Evolutionary conservation across 1,140 invertebrate species (phyloP), one percentile per base, ranked within the genome.

Genomic region (Gonatopus flavifemur): DNA sequence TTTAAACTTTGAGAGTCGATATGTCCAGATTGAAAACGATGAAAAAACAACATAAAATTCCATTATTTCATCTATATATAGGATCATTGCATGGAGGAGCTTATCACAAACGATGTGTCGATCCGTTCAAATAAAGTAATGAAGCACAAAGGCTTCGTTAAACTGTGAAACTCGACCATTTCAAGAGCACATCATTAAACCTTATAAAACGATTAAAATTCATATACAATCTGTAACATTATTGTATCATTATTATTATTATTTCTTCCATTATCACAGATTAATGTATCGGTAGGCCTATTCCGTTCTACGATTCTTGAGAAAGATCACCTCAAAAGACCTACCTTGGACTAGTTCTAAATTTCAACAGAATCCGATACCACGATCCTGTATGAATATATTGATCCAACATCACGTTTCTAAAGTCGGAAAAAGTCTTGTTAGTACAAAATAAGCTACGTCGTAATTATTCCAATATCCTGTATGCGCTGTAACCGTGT

Each of bases 401-500:
- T 42, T 46, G 62, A 64, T 59, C 67, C 59, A 69, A 69, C 70
- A 76, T 77, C 75, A 76, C 47, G 70, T 70, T 52, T 81, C 78
- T 49, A 83, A 61, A 37, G 81, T 78, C 12, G 84, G 84, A 60
- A 84, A 84, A 0, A 88, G 74, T 64, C 82, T 80, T 15, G 81
- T 83, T 19, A 88, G 70, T 39, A 88, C 80, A 68, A 89, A 88
- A 64, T 82, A 85, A 5, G 86, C 86, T 5, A 87, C 81, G 59
- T 89, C 87, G 22, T 82, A 82, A 59, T 85, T 86, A 55, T 70
- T 82, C 87, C 87, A 89, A 69, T 89, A 89, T 10, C 81, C 81
- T 1, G 86, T 88, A 61, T 89, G 87, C 2, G 86, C 86, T 36
- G 84, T 86, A 18, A 89, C 72, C 10, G 84, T 82, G 21, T 84